Evolutionary conservation across 1,140 invertebrate species (phyloP).

Genomic region (Neocloeon triangulifer): DNA sequence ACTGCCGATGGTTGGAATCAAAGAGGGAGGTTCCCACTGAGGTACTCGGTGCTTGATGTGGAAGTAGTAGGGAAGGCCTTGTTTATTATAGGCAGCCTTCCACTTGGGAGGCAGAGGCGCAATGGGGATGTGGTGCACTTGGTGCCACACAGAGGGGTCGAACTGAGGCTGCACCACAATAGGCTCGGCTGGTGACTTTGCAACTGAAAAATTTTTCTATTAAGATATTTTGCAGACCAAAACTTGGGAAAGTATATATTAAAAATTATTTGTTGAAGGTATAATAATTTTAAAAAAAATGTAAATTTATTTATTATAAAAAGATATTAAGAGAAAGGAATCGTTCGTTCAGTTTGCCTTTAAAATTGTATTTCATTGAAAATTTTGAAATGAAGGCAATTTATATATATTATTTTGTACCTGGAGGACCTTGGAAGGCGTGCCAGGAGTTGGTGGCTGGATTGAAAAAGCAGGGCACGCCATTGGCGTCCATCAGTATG

Average conservation of each 20-base stretch:
- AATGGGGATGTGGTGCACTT: conserved; percentile 22
- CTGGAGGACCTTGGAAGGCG: conserved; percentile 21
- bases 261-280: conserved; percentile 9
- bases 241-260: no score
- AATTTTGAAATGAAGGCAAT: conserved; percentile 8
- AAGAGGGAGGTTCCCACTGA: conserved; percentile 68
- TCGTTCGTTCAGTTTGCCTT: no score
- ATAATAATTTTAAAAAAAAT: background rate
- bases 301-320: background rate
- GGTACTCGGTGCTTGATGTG: conserved; percentile 59
- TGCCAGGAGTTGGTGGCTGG: conserved; percentile 33
- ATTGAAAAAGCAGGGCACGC: conserved; percentile 33
- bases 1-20: conserved; percentile 19
- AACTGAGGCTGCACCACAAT: no score
- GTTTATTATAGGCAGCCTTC: conserved; percentile 56
- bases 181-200: no score
- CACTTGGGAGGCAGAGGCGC: conserved; percentile 60
- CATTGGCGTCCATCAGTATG: conserved; percentile 29
- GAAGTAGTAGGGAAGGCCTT: conserved; percentile 78
- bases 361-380: no score
- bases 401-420: conserved; percentile 10
- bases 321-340: no score
- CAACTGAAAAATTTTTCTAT: no score
- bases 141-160: no score
- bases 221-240: no score